Percentiles rank a stretch among this genome's conserved stretches.
Evolutionary conservation across 2,113 vertebrate genomes (phyloP).

Genomic region (Megaptera novaeangliae): DNA sequence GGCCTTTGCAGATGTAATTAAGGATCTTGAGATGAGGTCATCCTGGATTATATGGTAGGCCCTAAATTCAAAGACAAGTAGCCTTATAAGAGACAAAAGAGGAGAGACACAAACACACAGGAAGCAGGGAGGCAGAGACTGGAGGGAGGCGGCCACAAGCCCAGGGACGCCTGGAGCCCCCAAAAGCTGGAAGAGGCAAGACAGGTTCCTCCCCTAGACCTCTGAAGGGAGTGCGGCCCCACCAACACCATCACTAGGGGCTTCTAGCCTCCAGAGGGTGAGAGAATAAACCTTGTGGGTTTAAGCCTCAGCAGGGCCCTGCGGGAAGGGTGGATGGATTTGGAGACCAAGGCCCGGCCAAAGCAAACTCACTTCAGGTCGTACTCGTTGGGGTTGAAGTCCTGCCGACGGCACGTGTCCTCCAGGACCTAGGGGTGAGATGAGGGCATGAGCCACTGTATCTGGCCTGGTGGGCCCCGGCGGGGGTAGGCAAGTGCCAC

Average conservation of each 20-base stretch:
- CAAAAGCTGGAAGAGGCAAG: background rate
- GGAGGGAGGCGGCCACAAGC: background rate
- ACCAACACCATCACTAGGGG: too few relatives aligned
- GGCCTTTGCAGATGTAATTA: background rate
- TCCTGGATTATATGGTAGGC: background rate
- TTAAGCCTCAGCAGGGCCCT: background rate
- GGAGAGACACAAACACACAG: background rate
- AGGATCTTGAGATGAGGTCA: background rate
- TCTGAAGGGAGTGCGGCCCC: background rate
- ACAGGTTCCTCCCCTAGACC: background rate
- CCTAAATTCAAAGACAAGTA: background rate
- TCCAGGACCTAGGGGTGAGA: slow-evolving; percentile 88
- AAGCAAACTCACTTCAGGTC: slow-evolving; percentile 89
- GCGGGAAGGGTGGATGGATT: too few relatives aligned
- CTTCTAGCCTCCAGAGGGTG: background rate
- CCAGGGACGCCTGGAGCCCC: background rate
- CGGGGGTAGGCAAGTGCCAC: background rate
- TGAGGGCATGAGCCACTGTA: background rate
- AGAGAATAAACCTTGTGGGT: background rate
- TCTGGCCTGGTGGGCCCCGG: background rate
- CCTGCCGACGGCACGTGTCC: slow-evolving; percentile 91
- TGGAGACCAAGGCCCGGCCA: too few relatives aligned
- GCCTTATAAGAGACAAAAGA: background rate
- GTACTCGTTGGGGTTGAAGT: slow-evolving; percentile 89
- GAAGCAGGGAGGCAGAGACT: background rate